phyloP scores from a whole-genome alignment of 1,140 invertebrate species.

The Dryas iulia region DNA sequence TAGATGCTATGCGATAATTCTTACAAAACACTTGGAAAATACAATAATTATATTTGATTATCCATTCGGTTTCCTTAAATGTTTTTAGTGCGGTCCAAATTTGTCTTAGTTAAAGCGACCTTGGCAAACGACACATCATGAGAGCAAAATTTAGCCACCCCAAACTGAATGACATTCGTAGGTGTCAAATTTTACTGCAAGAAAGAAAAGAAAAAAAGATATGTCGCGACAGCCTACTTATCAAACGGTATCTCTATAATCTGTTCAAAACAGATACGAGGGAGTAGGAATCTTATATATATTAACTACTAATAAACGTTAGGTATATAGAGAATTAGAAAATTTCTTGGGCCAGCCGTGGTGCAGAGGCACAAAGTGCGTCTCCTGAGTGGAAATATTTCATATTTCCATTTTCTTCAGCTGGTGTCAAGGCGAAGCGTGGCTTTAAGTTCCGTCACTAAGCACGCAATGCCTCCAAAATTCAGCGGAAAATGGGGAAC shows the following conservation, averaged over 20 bases:
- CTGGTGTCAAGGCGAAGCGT: not conserved
- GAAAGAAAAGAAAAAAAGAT: too few species aligned
- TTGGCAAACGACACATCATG: not conserved
- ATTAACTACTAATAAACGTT: too few species aligned
- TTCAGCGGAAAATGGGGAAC: not conserved
- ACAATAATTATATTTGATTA: not conserved
- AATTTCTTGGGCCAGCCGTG: too few species aligned
- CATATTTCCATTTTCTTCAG: not conserved
- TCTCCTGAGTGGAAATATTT: not conserved
- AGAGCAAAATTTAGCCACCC: not conserved
- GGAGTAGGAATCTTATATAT: too few species aligned
- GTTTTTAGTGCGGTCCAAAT: not conserved
- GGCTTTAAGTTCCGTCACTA: too few species aligned
- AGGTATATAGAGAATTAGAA: too few species aligned
- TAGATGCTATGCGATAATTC: conserved; percentile 38
- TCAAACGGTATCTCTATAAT: too few species aligned
- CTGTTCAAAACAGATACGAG: too few species aligned
- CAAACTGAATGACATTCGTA: not conserved
- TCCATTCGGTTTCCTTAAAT: not conserved
- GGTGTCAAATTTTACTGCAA: not conserved
- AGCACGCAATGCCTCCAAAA: too few species aligned
- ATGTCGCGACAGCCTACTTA: too few species aligned
- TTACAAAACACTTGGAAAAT: not conserved
- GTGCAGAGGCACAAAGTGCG: too few species aligned
- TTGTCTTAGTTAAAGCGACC: not conserved